Evolutionary conservation across 2,797 vertebrate genomes (phyloP), one percentile per base, ranked within the genome.

Genomic region (Galago senegalensis): DNA sequence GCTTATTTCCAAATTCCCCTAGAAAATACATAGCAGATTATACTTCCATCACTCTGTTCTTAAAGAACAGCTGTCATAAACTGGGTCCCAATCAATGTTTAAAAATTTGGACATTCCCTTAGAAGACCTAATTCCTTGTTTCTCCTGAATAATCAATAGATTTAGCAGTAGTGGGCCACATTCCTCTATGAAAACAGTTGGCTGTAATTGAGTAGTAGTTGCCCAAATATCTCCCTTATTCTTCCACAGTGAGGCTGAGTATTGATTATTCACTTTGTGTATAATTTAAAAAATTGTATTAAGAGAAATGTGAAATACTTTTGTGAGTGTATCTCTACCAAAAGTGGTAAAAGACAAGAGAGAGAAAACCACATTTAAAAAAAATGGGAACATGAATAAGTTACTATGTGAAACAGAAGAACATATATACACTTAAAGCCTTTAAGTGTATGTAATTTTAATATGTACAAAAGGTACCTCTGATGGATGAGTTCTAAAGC

Each of bases 11-110:
- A 4, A 93, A 85, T 85, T 93, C 72, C 27, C 31, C 1, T 65
- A 76, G 84, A 82, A 95, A 95, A 87, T 87, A n/a, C 85, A 6
- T 53, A 93, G 12, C 25, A 88, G 67, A 85, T 85, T 92, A 58
- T 93, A 61, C 20, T 88, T 34, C 58, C 6, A 69, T 16, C 1
- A 60, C 3, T n/a, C 40, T 65, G 3, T 91, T 95, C 27, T 87
- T n/a, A 80, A 94, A 70, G 21, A 43, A 65, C 7, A 84, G 43
- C 3, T 34, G 20, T 70, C 60, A 79, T 73, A 89, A 80, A 83
- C 5, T 87, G 70, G 53, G 9, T 80, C 13, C 13, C 13, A 60
- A 20, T 13, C 53, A 90, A 46, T 37, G 40, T 85, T 93, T 91
- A 80, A 60, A 96, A 88, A 82, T 69, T 67, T 40, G 17, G 7